These are phyloP conservation scores for Nymphalis io DNA, from an alignment of 1,140 invertebrate genomes.

Conservation along the genomic window DNA sequence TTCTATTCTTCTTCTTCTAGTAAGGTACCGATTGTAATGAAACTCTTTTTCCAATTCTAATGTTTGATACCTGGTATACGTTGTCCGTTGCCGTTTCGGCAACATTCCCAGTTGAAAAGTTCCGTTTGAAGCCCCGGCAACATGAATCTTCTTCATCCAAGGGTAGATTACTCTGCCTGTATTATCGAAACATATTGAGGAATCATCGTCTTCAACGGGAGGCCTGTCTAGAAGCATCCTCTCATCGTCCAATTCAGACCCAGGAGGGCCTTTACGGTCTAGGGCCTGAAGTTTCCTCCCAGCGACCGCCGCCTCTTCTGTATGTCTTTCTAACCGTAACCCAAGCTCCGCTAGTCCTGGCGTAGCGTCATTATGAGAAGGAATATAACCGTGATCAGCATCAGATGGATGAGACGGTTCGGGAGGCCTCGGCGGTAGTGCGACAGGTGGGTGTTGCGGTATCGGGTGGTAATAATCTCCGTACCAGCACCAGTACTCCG, in stretches of 20 bases:
- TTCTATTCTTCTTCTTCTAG: constrained; percentile 96
- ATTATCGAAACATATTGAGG: constrained; percentile 85
- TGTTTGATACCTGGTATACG: constrained; percentile 98
- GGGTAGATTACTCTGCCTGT: constrained; percentile 96
- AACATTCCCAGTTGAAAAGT: constrained; percentile 95
- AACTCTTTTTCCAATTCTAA: constrained; percentile 98
- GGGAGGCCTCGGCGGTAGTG: constrained; percentile 76
- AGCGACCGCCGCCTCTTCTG: constrained; percentile 83
- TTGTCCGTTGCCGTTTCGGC: constrained; percentile 96
- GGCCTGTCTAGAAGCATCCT: constrained; percentile 86
- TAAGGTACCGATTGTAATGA: constrained; percentile 98
- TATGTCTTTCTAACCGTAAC: constrained; percentile 81
- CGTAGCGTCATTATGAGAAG: constrained; percentile 56
- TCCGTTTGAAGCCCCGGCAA: constrained; percentile 93
- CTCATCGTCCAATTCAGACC: constrained; percentile 85
- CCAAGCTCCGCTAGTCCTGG: constrained; percentile 79
- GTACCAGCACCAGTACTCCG: constrained; percentile 82
- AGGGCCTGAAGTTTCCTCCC: constrained; percentile 85
- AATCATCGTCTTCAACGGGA: constrained; percentile 88
- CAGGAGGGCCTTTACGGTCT: constrained; percentile 82
- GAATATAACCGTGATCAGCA: constrained; percentile 67
- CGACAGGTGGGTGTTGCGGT: constrained; percentile 82
- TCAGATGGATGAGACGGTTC: constrained; percentile 70
- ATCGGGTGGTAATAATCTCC: constrained; percentile 83
- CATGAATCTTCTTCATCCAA: constrained; percentile 99